Evolutionary conservation across 2,797 vertebrate species (phyloP).

Genomic region (Acanthiza pusilla): DNA sequence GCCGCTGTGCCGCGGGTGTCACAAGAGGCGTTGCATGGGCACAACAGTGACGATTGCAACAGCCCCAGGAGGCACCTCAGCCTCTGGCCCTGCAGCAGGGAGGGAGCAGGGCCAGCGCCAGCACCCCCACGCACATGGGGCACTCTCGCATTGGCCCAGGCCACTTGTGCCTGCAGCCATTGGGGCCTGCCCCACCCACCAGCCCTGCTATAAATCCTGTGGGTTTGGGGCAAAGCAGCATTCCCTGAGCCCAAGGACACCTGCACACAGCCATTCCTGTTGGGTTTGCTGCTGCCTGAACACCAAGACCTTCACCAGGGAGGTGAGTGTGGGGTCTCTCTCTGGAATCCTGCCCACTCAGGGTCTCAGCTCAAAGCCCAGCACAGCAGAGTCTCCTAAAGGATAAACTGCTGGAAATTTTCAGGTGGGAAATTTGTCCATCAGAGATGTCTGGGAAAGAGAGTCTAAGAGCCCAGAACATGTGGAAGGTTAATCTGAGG

Average conservation of each 20-base stretch:
- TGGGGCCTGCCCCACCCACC: not conserved
- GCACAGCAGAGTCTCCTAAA: too few species aligned
- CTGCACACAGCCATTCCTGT: not conserved
- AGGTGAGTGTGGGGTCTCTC: too few species aligned
- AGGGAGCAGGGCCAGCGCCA: not conserved
- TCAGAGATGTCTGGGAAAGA: too few species aligned
- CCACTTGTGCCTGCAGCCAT: not conserved
- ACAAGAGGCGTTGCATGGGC: not conserved
- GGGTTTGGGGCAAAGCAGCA: not conserved
- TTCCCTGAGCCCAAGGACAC: not conserved
- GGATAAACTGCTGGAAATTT: too few species aligned
- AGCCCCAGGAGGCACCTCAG: not conserved
- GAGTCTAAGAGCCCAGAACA: too few species aligned
- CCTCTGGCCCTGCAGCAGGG: not conserved
- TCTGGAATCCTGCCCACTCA: too few species aligned
- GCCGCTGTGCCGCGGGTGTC: not conserved
- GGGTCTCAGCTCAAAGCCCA: too few species aligned
- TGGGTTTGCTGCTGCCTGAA: too few species aligned
- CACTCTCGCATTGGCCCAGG: not conserved
- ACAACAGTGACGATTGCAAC: not conserved
- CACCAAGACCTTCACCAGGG: too few species aligned
- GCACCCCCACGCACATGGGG: not conserved
- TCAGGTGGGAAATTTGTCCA: too few species aligned
- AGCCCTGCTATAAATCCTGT: not conserved
- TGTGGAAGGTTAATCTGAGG: too few species aligned